A percentile compares a stretch with the other conserved stretches of the same genome.
Evolutionary conservation across 2,888 invertebrate species (phyloP).

Genomic region (Bugula neritina): DNA sequence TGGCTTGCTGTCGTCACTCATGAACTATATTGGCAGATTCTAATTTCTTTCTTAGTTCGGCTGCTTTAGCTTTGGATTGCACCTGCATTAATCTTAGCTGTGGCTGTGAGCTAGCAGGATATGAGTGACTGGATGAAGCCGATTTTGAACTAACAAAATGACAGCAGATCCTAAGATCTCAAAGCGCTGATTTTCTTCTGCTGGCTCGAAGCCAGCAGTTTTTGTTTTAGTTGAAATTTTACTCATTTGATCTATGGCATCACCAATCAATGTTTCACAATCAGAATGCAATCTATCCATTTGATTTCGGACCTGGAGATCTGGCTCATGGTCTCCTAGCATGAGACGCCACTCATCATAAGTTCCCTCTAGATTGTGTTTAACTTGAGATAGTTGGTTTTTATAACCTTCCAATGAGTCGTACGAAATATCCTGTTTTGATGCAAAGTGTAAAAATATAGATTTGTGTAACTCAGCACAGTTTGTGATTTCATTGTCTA

Average conservation of each 20-base stretch:
- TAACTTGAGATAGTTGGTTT: not conserved
- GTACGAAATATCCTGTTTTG: not conserved
- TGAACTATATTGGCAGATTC: slow-evolving; percentile 4
- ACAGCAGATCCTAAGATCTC: not conserved
- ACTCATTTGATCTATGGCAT: slow-evolving; percentile 1
- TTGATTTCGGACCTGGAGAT: slow-evolving; percentile 3
- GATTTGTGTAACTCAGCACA: not conserved
- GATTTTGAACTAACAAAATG: not conserved
- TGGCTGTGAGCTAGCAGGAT: slow-evolving; percentile 3
- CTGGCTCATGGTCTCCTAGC: not conserved
- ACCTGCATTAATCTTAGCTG: slow-evolving; percentile 14
- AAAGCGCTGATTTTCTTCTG: not conserved
- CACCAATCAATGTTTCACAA: slow-evolving; percentile 2
- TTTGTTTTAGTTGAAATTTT: not conserved
- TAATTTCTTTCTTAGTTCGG: not conserved
- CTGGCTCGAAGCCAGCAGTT: not conserved
- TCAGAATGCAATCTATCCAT: slow-evolving; percentile 2
- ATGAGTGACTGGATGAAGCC: slow-evolving; percentile 6
- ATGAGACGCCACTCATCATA: not conserved
- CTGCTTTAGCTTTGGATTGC: slow-evolving; percentile 12
- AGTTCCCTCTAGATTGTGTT: not conserved
- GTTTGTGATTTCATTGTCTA: slow-evolving; percentile 2
- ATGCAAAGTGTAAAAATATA: not conserved
- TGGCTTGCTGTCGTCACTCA: not conserved
- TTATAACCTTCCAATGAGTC: slow-evolving; percentile 9